Evolutionary conservation across 2,113 vertebrate species (phyloP), one percentile per base, ranked within the genome.

Genomic region (Nothobranchius kuhntae): DNA sequence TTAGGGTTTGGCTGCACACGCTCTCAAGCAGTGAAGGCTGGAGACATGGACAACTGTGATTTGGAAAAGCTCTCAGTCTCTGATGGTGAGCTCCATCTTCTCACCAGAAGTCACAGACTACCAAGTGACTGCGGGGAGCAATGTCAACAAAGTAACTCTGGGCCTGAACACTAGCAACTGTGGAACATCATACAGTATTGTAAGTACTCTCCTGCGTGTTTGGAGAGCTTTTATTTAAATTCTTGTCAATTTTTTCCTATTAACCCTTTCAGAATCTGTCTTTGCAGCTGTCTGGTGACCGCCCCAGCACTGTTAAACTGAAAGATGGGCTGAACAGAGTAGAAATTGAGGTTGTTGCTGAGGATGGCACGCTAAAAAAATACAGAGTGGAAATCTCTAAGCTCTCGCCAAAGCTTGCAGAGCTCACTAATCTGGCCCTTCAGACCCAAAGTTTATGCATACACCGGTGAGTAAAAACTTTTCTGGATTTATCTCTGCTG

Each of bases 31-130:
- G 21, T 64, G 47, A 9, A 71, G 61, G 13, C 46, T 26, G 17
- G 6, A 56, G 38, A 24, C 46, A 92, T 91, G 91, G 88, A 92
- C 24, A 91, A 92, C 78, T 92, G 90, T 80, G 86, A 91, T 82
- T 78, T 92, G 56, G 89, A 88, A 63, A 90, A 80, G 52, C 75
- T 92, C 1, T 45, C 45, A 0, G 55, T 90, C 15, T 82, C 15
- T 82, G 78, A 14, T 62, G 82, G 71, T 38, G 76, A 62, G 13
- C 71, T 92, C 46, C 75, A 73, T 1, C 1, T 92, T 92, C 58
- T 65, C 63, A 17, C 50, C 91, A 10, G 1, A 69, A 7, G 50
- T 89, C 2, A 87, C 77, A 3, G 73, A 30, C 36, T 93, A 91
- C 69, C 75, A 46, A 38, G 66, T 83, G 54, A 84, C 61, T 12